Evolutionary conservation across 2,113 vertebrate species (phyloP).

Genomic region (Regulus satrapa): DNA sequence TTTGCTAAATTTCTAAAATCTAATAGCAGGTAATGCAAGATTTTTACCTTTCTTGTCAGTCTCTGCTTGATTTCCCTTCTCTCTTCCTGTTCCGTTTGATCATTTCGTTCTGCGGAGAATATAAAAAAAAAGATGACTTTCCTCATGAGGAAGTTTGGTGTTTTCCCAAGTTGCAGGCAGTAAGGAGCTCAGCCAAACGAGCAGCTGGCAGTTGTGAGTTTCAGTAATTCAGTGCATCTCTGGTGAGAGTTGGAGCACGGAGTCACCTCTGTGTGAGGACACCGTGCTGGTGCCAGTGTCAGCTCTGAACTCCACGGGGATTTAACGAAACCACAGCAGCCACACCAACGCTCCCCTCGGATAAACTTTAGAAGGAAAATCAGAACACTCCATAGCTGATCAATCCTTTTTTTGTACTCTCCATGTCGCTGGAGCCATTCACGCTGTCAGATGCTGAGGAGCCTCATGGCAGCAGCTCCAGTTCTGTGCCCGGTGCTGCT

Average conservation of each 20-base stretch:
- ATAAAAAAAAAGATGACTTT: slow-evolving; percentile 35
- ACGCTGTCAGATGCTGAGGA: neutral
- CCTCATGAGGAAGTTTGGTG: neutral
- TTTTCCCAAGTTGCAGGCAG: neutral
- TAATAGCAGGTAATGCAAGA: neutral
- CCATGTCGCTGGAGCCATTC: neutral
- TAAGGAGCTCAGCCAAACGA: neutral
- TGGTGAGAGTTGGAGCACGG: neutral
- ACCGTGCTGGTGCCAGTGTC: rapidly evolving
- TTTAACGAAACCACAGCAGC: neutral
- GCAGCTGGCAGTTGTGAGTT: neutral
- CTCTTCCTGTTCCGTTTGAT: slow-evolving; percentile 94
- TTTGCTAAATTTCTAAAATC: neutral
- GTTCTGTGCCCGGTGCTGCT: neutral
- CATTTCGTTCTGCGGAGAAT: slow-evolving; percentile 87
- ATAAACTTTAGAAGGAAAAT: neutral
- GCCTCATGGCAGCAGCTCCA: neutral
- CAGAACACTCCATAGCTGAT: neutral
- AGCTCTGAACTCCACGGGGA: neutral
- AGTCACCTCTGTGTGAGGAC: neutral
- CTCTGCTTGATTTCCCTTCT: slow-evolving; percentile 95
- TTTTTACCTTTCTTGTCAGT: slow-evolving; percentile 91
- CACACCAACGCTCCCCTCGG: neutral
- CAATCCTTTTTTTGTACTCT: neutral
- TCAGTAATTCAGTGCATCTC: neutral